phyloP scores from a whole-genome alignment of 1,140 invertebrate genomes.

The Anastrepha obliqua region DNA sequence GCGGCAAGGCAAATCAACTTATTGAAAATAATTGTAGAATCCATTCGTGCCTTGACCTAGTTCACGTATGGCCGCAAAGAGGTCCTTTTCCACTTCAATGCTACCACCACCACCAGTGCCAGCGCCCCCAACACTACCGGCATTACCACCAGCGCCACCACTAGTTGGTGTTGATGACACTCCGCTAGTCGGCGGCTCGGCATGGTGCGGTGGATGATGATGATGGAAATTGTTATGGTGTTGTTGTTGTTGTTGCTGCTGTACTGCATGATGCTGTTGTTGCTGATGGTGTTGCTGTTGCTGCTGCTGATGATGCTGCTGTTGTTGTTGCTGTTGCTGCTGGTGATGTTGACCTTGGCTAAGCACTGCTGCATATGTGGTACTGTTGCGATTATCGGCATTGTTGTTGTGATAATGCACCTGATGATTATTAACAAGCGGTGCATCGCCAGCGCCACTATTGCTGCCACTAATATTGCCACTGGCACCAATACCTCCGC shows the following conservation, averaged over 20 bases:
- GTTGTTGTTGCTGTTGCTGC: constrained; percentile 59
- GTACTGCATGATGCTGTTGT: constrained; percentile 54
- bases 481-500: not conserved
- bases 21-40: constrained; percentile 74
- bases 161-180: constrained; percentile 53
- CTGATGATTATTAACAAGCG: constrained; percentile 65
- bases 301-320: constrained; percentile 51
- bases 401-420: constrained; percentile 58
- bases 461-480: not conserved
- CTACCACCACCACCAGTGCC: constrained; percentile 33
- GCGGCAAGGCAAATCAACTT: constrained; percentile 55
- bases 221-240: constrained; percentile 55
- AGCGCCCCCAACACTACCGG: not conserved
- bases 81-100: constrained; percentile 67
- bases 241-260: constrained; percentile 54
- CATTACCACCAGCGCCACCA: constrained; percentile 17
- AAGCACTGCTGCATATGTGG: constrained; percentile 75
- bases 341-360: constrained; percentile 70
- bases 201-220: constrained; percentile 34
- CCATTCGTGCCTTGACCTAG: constrained; percentile 72
- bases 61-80: constrained; percentile 73
- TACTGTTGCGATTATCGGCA: constrained; percentile 61
- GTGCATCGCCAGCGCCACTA: constrained; percentile 59
- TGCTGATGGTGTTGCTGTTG: constrained; percentile 34
- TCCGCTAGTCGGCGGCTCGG: constrained; percentile 1